Percentiles rank a stretch among this genome's conserved stretches.
These are phyloP conservation scores for Hirtodrosophila cameraria DNA, from an alignment of 2,888 invertebrate genomes.

Conservation along the genomic window DNA sequence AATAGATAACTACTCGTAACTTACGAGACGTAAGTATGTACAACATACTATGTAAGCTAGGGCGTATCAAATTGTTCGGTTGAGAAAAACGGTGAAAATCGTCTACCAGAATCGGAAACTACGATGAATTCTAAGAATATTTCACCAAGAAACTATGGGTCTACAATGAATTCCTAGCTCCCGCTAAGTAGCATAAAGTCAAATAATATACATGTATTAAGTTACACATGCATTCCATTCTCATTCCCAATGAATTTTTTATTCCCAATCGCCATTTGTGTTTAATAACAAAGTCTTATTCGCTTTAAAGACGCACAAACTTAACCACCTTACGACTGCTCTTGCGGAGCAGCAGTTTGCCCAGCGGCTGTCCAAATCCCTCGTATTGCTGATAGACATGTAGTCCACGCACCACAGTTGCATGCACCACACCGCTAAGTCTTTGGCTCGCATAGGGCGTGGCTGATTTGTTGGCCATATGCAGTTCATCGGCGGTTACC, in stretches of 20 bases:
- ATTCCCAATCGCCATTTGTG: slow-evolving; percentile 25
- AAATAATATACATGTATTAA: too few species aligned
- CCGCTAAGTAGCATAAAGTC: too few species aligned
- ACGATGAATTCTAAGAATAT: too few species aligned
- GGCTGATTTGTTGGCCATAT: slow-evolving; percentile 88
- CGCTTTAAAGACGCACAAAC: slow-evolving; percentile 74
- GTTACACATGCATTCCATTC: too few species aligned
- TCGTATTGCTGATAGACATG: slow-evolving; percentile 85
- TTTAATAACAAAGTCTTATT: slow-evolving; percentile 55
- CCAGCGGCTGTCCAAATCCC: slow-evolving; percentile 83
- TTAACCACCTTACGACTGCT: slow-evolving; percentile 82
- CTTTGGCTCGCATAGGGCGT: slow-evolving; percentile 88
- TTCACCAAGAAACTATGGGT: too few species aligned
- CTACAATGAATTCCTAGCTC: too few species aligned
- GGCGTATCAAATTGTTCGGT: too few species aligned
- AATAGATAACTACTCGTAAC: too few species aligned
- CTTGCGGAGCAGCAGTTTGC: slow-evolving; percentile 81
- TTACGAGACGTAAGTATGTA: too few species aligned
- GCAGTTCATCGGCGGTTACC: slow-evolving; percentile 86
- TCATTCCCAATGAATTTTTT: background rate
- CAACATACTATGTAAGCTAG: too few species aligned
- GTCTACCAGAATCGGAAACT: too few species aligned
- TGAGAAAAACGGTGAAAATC: too few species aligned
- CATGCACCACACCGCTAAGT: slow-evolving; percentile 87
- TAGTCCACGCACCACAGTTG: slow-evolving; percentile 88